Percentiles rank a stretch among this genome's conserved stretches.
Evolutionary conservation across 2,113 vertebrate genomes (phyloP).

Genomic region (Colossoma macropomum): DNA sequence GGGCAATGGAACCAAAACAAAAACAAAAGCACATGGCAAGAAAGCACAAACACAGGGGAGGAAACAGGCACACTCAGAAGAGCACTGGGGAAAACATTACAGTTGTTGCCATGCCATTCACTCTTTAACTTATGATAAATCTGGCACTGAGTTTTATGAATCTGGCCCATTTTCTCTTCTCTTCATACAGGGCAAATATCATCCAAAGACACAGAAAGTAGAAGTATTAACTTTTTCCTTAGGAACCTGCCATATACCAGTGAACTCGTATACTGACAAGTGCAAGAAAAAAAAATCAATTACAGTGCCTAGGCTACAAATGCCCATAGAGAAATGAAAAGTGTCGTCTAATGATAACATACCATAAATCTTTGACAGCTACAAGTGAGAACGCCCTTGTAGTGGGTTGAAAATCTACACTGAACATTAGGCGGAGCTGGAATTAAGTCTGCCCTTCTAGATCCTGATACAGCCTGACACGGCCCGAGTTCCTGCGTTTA

Average conservation of each 20-base stretch:
- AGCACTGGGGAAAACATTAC: too few relatives aligned
- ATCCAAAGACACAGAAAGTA: background rate
- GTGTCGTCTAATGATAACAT: slow-evolving; percentile 42
- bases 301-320: slow-evolving; percentile 19
- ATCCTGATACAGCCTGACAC: slow-evolving; percentile 57
- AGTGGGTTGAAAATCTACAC: slow-evolving; percentile 16
- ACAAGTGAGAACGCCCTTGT: slow-evolving; percentile 33
- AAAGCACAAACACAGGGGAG: too few relatives aligned
- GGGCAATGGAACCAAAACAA: too few relatives aligned
- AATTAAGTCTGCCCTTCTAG: slow-evolving; percentile 61
- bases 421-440: slow-evolving; percentile 31
- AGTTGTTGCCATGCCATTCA: too few relatives aligned
- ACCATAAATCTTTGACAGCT: slow-evolving; percentile 42
- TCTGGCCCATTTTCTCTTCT: too few relatives aligned
- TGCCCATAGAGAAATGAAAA: slow-evolving; percentile 28
- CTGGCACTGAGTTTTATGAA: too few relatives aligned
- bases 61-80: too few relatives aligned
- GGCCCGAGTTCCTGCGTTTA: slow-evolving; percentile 50
- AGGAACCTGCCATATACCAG: background rate
- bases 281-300: background rate
- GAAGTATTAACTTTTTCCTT: background rate
- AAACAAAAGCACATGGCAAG: too few relatives aligned
- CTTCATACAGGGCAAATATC: background rate
- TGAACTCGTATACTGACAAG: background rate
- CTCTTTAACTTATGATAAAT: too few relatives aligned